phyloP scores from a whole-genome alignment of 2,113 vertebrate genomes.

The Cyanoramphus novaezelandiae region DNA sequence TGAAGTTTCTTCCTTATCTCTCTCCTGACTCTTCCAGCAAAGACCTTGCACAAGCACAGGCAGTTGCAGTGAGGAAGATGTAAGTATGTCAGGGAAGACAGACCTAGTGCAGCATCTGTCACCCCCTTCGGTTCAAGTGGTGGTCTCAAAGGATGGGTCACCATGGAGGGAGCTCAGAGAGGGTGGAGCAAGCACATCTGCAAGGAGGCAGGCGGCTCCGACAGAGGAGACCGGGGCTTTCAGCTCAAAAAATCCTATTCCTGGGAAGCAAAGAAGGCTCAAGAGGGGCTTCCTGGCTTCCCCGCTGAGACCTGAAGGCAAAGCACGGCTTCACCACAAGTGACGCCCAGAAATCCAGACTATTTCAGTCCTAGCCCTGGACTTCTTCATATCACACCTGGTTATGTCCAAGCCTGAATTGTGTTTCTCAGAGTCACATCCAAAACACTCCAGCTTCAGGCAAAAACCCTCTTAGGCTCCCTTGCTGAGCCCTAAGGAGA shows the following conservation, averaged over 20 bases:
- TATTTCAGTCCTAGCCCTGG: neutral
- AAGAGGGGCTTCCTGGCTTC: neutral
- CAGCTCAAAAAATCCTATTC: neutral
- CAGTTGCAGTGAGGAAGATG: neutral
- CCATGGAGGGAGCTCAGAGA: neutral
- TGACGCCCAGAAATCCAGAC: neutral
- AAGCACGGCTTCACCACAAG: neutral
- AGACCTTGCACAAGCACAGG: neutral
- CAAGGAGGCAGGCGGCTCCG: neutral
- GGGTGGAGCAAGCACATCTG: neutral
- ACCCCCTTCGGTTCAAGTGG: fast-evolving
- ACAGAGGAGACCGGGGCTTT: neutral
- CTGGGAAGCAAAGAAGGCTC: neutral
- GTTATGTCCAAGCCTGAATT: neutral
- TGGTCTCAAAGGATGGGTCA: neutral
- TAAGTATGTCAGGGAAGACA: neutral
- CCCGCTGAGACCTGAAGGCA: neutral
- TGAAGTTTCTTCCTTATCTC: neutral
- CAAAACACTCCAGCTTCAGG: neutral
- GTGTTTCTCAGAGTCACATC: neutral
- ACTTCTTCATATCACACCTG: neutral
- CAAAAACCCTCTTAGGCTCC: neutral
- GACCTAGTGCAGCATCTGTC: neutral
- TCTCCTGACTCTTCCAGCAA: neutral
- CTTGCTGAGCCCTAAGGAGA: neutral